phyloP scores from a whole-genome alignment of 2,888 invertebrate genomes.

The Crematogaster levior region DNA sequence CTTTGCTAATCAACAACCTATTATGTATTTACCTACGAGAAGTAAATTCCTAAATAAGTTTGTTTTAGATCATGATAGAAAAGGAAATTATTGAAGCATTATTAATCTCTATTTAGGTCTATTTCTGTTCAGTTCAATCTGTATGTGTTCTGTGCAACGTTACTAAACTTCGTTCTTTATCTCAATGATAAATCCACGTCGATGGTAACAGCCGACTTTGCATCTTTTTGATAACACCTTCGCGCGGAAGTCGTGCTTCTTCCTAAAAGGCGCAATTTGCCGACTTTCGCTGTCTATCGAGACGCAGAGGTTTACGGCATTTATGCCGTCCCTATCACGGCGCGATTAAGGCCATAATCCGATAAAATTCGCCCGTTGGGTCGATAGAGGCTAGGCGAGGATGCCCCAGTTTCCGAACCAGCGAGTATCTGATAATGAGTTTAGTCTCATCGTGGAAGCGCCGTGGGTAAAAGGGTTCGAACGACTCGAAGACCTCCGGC shows the following conservation, averaged over 20 bases:
- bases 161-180: not conserved
- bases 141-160: not conserved
- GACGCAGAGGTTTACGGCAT: slow-evolving; percentile 44
- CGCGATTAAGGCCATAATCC: slow-evolving; percentile 60
- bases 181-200: slow-evolving; percentile 23
- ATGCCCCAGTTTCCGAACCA: slow-evolving; percentile 63
- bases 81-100: not conserved
- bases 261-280: slow-evolving; percentile 37
- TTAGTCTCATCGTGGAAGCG: slow-evolving; percentile 44
- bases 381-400: slow-evolving; percentile 58
- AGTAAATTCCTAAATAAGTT: not conserved
- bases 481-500: slow-evolving; percentile 25
- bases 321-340: slow-evolving; percentile 53
- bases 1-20: not conserved
- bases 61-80: not conserved
- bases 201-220: not conserved
- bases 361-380: slow-evolving; percentile 59
- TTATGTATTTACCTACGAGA: not conserved
- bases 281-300: slow-evolving; percentile 38
- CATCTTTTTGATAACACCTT: slow-evolving; percentile 10
- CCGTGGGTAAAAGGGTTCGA: slow-evolving; percentile 42
- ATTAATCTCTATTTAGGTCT: slow-evolving; percentile 6
- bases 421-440: slow-evolving; percentile 67
- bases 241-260: slow-evolving; percentile 9
- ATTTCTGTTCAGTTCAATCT: not conserved